Conservation (phyloP, 2,888 invertebrate species). For the Euspilapteryx auroguttella region DNA sequence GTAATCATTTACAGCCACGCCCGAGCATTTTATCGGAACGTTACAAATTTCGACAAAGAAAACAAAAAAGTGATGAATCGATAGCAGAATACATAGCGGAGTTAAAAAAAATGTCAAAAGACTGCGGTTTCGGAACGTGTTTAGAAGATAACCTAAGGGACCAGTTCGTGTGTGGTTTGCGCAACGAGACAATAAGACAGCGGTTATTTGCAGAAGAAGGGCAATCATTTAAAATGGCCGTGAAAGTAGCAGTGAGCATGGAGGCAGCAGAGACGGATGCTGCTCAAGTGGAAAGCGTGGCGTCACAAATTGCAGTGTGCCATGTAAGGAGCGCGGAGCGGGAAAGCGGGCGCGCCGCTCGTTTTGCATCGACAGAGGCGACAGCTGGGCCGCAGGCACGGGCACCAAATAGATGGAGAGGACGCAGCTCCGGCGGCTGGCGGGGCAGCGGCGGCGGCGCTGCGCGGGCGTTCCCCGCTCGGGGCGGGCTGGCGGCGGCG, state of each 20-base stretch:
- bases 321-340: neutral
- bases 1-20: slow-evolving; percentile 9
- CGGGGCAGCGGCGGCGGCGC: neutral
- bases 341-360: slow-evolving; percentile 1
- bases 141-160: neutral
- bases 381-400: too few species aligned
- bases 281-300: neutral
- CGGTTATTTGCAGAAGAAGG: neutral
- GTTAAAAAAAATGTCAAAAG: slow-evolving; percentile 8
- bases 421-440: neutral
- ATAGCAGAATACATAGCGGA: slow-evolving; percentile 7
- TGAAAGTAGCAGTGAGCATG: too few species aligned
- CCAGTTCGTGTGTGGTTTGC: neutral
- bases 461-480: too few species aligned
- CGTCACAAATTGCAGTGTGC: too few species aligned
- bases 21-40: slow-evolving; percentile 9
- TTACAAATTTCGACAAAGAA: slow-evolving; percentile 9
- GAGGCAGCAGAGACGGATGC: neutral
- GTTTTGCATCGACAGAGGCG: too few species aligned
- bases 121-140: slow-evolving; percentile 7
- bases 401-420: too few species aligned
- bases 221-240: too few species aligned
- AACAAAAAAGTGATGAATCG: slow-evolving; percentile 6
- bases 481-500: neutral
- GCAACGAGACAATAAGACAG: neutral